A percentile compares a stretch with the other conserved stretches of the same genome.
Conservation (phyloP, 2,888 invertebrate species). For the Rotaria sp. region DNA sequence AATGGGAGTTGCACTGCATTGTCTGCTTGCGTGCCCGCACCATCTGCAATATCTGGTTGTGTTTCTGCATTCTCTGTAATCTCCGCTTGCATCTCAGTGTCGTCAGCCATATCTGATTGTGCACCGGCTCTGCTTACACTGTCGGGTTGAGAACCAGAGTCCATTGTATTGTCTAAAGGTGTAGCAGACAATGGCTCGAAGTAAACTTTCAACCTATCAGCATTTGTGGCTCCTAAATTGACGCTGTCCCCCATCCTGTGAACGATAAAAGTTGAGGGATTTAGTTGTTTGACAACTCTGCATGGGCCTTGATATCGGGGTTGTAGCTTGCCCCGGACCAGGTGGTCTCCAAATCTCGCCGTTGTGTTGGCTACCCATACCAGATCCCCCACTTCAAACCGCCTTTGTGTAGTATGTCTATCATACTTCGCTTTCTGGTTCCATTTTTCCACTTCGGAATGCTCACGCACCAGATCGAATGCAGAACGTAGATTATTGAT, state of each 20-base stretch:
- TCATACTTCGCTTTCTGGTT: neutral
- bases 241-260: neutral
- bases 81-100: too few species aligned
- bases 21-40: too few species aligned
- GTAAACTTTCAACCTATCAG: neutral
- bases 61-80: too few species aligned
- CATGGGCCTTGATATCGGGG: neutral
- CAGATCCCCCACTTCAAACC: neutral
- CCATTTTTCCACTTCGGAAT: neutral
- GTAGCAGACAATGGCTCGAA: neutral
- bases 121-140: too few species aligned
- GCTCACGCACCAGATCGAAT: neutral
- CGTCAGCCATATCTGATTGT: too few species aligned
- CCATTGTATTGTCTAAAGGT: too few species aligned
- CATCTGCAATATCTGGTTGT: too few species aligned
- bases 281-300: neutral
- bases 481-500: neutral
- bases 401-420: neutral
- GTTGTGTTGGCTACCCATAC: neutral
- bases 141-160: too few species aligned
- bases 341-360: neutral
- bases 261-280: neutral
- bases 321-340: neutral
- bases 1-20: too few species aligned
- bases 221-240: neutral